These are phyloP conservation scores for Strigops habroptila DNA, from an alignment of 2,113 vertebrate genomes.

Conservation along the genomic window DNA sequence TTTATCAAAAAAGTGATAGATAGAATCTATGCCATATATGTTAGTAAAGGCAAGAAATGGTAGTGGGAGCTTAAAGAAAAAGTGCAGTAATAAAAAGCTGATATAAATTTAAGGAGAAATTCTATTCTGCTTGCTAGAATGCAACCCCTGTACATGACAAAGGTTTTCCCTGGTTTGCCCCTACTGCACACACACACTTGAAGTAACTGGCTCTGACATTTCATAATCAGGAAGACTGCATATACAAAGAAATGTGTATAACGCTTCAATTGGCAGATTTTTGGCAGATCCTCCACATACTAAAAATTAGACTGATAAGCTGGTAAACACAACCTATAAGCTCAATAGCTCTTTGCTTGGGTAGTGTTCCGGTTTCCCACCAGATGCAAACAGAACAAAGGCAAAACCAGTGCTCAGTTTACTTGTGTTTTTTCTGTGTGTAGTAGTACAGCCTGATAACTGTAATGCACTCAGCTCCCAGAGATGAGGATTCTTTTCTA, in stretches of 20 bases:
- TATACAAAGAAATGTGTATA: neutral
- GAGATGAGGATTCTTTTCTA: neutral
- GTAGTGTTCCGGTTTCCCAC: neutral
- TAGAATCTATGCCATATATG: neutral
- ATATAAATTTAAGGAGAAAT: neutral
- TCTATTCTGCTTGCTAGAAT: neutral
- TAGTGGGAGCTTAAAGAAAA: neutral
- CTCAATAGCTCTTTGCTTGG: neutral
- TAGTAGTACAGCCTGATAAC: neutral
- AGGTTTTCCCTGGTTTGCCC: neutral
- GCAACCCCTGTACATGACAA: neutral
- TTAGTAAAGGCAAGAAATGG: neutral
- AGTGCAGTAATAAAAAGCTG: neutral
- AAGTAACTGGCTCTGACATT: neutral
- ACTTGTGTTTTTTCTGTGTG: neutral
- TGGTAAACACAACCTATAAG: neutral
- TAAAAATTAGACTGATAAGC: neutral
- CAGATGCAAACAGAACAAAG: neutral
- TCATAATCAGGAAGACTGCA: neutral
- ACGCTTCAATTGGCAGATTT: neutral
- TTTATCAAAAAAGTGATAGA: neutral
- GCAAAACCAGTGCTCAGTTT: neutral
- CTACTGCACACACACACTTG: neutral
- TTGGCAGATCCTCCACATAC: neutral
- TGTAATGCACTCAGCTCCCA: neutral